These are phyloP conservation scores for Leucoraja erinaceus DNA, from an alignment of 2,113 vertebrate genomes.

Conservation along the genomic window DNA sequence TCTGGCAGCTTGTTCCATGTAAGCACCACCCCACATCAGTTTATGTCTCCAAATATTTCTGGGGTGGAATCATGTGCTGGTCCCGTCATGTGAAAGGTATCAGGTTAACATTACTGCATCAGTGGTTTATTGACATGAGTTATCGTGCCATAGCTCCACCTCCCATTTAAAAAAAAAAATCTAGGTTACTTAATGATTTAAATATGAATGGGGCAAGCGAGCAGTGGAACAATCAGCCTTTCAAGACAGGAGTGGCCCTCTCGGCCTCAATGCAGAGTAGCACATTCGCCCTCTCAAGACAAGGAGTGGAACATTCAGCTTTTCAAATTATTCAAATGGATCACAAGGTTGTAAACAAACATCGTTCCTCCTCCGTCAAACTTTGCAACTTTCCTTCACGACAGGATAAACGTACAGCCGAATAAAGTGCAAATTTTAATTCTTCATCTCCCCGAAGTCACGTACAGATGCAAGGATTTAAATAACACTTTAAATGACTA, in stretches of 20 bases:
- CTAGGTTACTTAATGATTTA: background rate
- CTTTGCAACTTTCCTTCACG: too few relatives aligned
- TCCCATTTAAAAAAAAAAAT: background rate
- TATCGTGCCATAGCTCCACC: background rate
- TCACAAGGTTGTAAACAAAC: background rate
- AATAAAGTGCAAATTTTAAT: background rate
- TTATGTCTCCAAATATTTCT: background rate
- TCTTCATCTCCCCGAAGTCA: background rate
- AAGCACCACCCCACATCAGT: too few relatives aligned
- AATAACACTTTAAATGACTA: slow-evolving; percentile 1
- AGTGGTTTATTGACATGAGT: background rate
- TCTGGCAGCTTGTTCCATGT: too few relatives aligned
- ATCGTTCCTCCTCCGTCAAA: background rate
- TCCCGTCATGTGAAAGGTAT: background rate
- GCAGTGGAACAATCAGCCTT: background rate
- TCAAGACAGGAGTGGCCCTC: background rate
- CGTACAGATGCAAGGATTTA: slow-evolving; percentile 16
- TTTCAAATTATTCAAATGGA: background rate
- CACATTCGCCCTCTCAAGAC: too few relatives aligned
- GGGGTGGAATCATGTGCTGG: background rate
- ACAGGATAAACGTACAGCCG: too few relatives aligned
- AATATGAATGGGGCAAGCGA: background rate
- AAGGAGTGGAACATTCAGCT: background rate
- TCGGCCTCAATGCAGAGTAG: too few relatives aligned
- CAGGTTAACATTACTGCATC: background rate